Evolutionary conservation across 2,113 vertebrate species (phyloP), one percentile per base, ranked within the genome.

Genomic region (Rhadina sibilatrix): DNA sequence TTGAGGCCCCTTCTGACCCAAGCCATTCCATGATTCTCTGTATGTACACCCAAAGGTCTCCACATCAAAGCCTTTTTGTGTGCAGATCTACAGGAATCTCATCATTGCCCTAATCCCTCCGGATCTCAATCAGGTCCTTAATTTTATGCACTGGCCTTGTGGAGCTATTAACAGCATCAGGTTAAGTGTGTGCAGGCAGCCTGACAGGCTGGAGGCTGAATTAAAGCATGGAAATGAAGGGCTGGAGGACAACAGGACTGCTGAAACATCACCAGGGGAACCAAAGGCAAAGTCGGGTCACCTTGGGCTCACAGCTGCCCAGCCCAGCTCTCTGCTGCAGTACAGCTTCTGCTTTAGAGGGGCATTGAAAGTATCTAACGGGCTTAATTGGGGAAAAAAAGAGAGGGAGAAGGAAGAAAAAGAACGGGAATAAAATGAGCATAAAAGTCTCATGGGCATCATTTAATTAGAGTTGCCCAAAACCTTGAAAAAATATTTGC

Each of bases 401-500:
- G 20, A 61, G 76, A 85, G 22, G 30, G 59, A 47, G 64, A 31
- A 59, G 16, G 28, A 72, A 86, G 78, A 61, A 80, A 87, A 94
- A 78, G 92, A 71, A 35, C 3, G 2, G 64, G 79, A 89, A 47
- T 93, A 68, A 95, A 95, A 95, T 49, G 76, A 89, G 88, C 72
- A 27, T 42, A 31, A 11, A 31, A 33, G 12, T 94, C 94, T 90
- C 64, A 1, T 90, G 88, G 83, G 85, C 72, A 80, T 81, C 71
- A 70, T 90, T 96, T 95, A 94, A 96, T 93, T 88, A 77, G 90
- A 96, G 56, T 61, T 95, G 88, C 92, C 68, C 83, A 85, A 94
- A 96, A 93, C 76, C 90, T 90, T 92, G 93, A 94, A 94, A 95
- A 96, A 95, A 86, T 95, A 96, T 96, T 96, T 96, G 93, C 93